These are phyloP conservation scores for Perizoma flavofasciatum DNA, from an alignment of 2,888 invertebrate genomes.

Conservation along the genomic window DNA sequence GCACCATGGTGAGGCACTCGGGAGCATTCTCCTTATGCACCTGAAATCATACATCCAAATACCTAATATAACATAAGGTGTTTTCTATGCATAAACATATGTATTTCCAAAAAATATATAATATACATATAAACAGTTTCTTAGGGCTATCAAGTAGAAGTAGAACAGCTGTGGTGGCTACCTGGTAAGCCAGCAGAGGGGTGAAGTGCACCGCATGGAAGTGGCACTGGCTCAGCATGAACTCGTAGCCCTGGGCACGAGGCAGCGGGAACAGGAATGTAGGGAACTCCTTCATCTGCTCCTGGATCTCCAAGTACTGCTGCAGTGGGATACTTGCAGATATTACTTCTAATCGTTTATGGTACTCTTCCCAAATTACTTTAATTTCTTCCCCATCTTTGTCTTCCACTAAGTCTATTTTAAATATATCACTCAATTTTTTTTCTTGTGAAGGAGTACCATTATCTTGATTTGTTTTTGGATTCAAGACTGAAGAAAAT, in stretches of 20 bases:
- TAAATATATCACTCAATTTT: slow-evolving; percentile 89
- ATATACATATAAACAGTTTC: no score
- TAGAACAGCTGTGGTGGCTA: slow-evolving; percentile 43
- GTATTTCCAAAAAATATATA: no score
- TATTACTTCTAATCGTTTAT: slow-evolving; percentile 89
- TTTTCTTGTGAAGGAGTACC: slow-evolving; percentile 57
- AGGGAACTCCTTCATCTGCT: slow-evolving; percentile 84
- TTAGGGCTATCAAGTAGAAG: no score
- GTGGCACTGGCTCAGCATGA: slow-evolving; percentile 90
- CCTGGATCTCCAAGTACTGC: slow-evolving; percentile 84
- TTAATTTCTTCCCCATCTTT: slow-evolving; percentile 89
- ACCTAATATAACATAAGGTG: no score
- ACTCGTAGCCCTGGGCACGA: slow-evolving; percentile 92
- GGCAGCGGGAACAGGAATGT: slow-evolving; percentile 92
- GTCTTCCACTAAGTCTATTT: slow-evolving; percentile 88
- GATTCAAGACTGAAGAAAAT: slow-evolving; percentile 86
- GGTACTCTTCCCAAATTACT: slow-evolving; percentile 91
- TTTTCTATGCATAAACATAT: no score
- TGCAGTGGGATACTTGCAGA: slow-evolving; percentile 87
- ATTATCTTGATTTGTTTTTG: slow-evolving; percentile 76
- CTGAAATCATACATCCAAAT: slow-evolving; percentile 53
- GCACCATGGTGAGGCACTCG: slow-evolving; percentile 91
- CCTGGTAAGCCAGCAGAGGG: slow-evolving; percentile 92
- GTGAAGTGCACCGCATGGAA: slow-evolving; percentile 92
- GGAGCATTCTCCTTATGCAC: slow-evolving; percentile 95